Evolutionary conservation across 1,140 invertebrate species (phyloP).

Genomic region (Calephelis nemesis): DNA sequence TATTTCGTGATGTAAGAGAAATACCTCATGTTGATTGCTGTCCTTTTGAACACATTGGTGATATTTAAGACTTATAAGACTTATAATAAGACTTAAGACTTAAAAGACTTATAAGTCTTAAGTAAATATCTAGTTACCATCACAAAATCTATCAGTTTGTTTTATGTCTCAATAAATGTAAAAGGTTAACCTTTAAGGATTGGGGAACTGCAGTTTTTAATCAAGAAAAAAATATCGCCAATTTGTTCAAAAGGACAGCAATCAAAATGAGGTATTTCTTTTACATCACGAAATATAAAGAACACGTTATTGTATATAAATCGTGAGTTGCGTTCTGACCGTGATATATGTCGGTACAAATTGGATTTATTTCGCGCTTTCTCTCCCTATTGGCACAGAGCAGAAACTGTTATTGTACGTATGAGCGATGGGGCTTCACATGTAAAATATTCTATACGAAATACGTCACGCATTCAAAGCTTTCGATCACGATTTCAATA

Average conservation of each 20-base stretch:
- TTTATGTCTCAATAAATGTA: too few relatives aligned
- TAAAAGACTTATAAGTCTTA: too few relatives aligned
- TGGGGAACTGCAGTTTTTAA: neutral
- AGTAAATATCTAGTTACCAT: too few relatives aligned
- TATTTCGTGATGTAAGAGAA: conserved; percentile 12
- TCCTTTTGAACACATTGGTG: neutral
- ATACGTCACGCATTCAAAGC: conserved; percentile 58
- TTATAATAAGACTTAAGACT: too few relatives aligned
- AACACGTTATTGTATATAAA: conserved; percentile 60
- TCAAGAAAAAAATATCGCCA: neutral
- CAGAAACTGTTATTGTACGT: conserved; percentile 73
- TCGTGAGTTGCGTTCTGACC: conserved; percentile 60
- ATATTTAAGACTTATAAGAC: too few relatives aligned
- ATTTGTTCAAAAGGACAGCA: neutral
- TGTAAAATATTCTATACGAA: conserved; percentile 66
- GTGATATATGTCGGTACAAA: conserved; percentile 74
- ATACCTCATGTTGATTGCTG: conserved; percentile 1
- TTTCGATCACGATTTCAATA: conserved; percentile 55
- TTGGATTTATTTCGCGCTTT: conserved; percentile 67
- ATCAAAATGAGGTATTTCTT: conserved; percentile 6
- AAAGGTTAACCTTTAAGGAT: too few relatives aligned
- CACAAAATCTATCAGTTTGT: too few relatives aligned
- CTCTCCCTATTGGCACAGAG: conserved; percentile 62
- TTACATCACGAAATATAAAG: conserved; percentile 20
- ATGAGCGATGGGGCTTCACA: conserved; percentile 73